A percentile compares a stretch with the other conserved stretches of the same genome.
Evolutionary conservation across 1,140 invertebrate genomes (phyloP).

Genomic region (Rhizoglyphus robini): DNA sequence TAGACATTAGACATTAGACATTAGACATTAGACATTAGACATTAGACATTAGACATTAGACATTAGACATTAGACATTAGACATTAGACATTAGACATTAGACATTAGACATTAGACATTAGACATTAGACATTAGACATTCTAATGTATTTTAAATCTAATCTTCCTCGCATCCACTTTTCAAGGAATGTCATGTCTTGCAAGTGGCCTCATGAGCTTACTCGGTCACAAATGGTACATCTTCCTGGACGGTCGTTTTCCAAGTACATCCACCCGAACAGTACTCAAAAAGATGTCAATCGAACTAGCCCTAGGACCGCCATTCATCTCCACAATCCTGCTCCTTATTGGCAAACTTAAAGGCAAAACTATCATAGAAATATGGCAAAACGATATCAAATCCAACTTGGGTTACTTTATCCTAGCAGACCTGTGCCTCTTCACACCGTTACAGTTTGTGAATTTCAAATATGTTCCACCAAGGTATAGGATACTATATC

Average conservation of each 20-base stretch:
- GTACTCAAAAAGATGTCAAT: conserved; percentile 44
- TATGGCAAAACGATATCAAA: conserved; percentile 39
- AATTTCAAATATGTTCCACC: conserved; percentile 61
- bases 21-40: too few relatives aligned
- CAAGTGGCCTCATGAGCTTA: conserved; percentile 25
- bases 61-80: too few relatives aligned
- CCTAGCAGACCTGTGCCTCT: conserved; percentile 38
- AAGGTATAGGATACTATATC: conserved; percentile 60
- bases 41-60: too few relatives aligned
- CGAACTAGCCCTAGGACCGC: conserved; percentile 27
- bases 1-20: too few relatives aligned
- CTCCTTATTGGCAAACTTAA: conserved; percentile 52
- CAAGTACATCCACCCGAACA: conserved; percentile 42
- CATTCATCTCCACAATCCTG: conserved; percentile 51
- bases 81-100: too few relatives aligned
- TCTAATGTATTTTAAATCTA: background rate
- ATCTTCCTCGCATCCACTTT: background rate
- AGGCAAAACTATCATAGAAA: conserved; percentile 38
- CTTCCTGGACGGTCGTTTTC: conserved; percentile 52
- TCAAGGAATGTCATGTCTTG: conserved; percentile 20
- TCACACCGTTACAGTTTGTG: conserved; percentile 63
- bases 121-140: too few relatives aligned
- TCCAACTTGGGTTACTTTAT: conserved; percentile 30
- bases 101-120: too few relatives aligned
- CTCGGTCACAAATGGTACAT: conserved; percentile 54